Conservation (phyloP, 2,113 vertebrate species). For the Manacus vitellinus region DNA sequence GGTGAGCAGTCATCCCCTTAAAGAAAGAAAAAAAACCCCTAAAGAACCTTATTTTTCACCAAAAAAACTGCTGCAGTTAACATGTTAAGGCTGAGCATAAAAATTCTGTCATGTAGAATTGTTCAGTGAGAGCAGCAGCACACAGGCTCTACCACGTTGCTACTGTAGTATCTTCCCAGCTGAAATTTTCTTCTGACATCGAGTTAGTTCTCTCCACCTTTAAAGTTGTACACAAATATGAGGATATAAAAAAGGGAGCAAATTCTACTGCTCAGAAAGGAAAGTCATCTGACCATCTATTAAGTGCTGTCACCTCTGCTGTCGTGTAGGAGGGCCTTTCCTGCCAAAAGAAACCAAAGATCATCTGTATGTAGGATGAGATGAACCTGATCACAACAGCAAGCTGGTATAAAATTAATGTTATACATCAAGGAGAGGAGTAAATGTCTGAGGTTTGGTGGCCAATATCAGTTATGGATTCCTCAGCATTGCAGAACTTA, state of each 20-base stretch:
- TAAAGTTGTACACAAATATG: background rate
- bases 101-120: background rate
- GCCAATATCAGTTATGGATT: background rate
- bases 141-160: accelerated
- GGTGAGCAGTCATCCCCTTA: background rate
- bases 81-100: background rate
- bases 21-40: background rate
- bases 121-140: background rate
- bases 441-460: background rate
- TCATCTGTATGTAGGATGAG: background rate
- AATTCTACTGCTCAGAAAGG: background rate
- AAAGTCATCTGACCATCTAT: background rate
- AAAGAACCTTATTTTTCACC: accelerated
- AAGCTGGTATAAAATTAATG: background rate
- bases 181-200: background rate
- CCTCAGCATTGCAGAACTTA: background rate
- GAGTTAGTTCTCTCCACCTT: background rate
- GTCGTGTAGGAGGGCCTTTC: background rate
- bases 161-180: background rate
- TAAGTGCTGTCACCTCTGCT: background rate
- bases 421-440: background rate
- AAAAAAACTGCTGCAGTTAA: background rate
- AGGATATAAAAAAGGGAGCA: background rate
- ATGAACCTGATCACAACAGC: background rate
- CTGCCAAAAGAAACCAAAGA: background rate